Evolutionary conservation across 1,140 invertebrate genomes (phyloP).

Genomic region (Drosophila seguyi): DNA sequence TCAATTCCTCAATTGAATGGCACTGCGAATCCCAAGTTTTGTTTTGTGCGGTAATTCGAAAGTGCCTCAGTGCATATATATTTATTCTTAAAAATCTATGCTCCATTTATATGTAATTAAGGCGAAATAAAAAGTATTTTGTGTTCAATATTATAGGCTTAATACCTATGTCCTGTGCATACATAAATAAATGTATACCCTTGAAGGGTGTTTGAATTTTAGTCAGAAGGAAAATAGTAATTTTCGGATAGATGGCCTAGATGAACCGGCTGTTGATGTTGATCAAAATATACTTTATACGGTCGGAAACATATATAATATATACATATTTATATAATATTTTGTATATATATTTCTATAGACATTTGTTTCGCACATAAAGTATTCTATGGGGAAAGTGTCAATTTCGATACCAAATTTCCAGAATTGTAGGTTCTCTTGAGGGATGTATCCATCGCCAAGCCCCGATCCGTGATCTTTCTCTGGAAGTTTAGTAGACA

Average conservation of each 20-base stretch:
- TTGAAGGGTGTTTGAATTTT: too few relatives aligned
- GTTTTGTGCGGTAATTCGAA: not conserved
- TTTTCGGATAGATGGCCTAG: too few relatives aligned
- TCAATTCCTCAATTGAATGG: not conserved
- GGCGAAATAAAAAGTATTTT: not conserved
- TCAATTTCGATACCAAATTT: not conserved
- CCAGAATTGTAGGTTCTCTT: not conserved
- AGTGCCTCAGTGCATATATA: not conserved
- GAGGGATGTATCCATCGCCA: not conserved
- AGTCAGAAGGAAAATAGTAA: too few relatives aligned
- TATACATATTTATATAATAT: too few relatives aligned
- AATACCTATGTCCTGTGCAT: not conserved
- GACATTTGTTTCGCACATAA: not conserved
- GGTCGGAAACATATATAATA: too few relatives aligned
- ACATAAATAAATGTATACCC: not conserved
- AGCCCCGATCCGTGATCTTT: not conserved
- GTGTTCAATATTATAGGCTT: not conserved
- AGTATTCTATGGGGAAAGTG: not conserved
- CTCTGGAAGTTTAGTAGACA: not conserved
- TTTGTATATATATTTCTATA: not conserved
- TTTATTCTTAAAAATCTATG: not conserved
- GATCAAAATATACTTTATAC: too few relatives aligned
- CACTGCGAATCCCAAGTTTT: not conserved
- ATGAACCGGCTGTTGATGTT: too few relatives aligned
- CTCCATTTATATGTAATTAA: not conserved